Evolutionary conservation across 2,797 vertebrate genomes (phyloP), one percentile per base, ranked within the genome.

Genomic region (Aulostomus chinensis): DNA sequence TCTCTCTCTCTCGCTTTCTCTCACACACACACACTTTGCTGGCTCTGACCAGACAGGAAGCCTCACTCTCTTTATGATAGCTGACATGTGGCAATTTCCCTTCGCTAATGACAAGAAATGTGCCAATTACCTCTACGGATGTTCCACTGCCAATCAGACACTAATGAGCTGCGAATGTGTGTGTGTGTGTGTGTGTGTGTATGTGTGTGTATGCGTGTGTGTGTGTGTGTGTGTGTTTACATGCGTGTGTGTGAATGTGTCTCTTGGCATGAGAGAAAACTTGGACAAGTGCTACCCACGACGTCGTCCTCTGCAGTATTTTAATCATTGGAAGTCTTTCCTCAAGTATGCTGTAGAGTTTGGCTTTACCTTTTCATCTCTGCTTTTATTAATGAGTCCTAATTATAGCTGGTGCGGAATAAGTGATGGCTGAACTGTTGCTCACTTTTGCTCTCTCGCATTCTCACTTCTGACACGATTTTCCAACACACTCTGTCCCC

Each of bases 51-150:
- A 57, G 61, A 55, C 61, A 60, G 63, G 57, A 68, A 57, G 67
- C 49, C 58, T 70, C 43, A 33, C 30, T 58, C 48, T 68, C 63
- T 80, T 74, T 84, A 75, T 87, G 77, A 91, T 86, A 80, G 86
- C 72, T 91, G 92, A 92, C 90, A 91, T 92, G 92, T 93, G 92
- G 91, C 92, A 94, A 83, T 92, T 94, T 93, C 83, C 80, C 74
- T 87, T 84, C 62, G 81, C 93, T 97, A 95, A 94, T 95, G 93
- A 93, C 92, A 89, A 94, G 91, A 95, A 95, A 94, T 93, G 87
- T 89, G 91, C 90, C 93, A 93, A 94, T 98, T 97, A 94, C 92
- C 89, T 86, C 92, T 91, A 90, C 84, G 89, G 87, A 93, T 94
- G 92, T 95, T 92, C 89, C 32, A 36, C 87, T 94, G 93, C 91